phyloP scores from a whole-genome alignment of 2,797 vertebrate genomes.

The Pachyuromys duprasi region DNA sequence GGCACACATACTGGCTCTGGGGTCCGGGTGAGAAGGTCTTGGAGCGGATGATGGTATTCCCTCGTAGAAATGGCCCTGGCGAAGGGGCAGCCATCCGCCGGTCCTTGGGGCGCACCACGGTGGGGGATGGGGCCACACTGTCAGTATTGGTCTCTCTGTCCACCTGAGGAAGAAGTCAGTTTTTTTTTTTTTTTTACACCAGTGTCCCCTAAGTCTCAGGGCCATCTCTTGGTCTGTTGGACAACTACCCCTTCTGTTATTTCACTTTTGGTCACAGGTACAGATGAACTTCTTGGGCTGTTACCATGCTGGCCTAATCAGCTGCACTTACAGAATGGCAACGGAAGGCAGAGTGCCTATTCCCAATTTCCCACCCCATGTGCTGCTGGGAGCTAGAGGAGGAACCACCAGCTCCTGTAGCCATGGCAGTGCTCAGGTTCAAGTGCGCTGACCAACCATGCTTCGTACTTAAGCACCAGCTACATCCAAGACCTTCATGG shows the following conservation, averaged over 20 bases:
- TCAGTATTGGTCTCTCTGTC: slow-evolving; percentile 98
- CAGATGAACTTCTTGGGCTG: neutral
- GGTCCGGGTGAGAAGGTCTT: slow-evolving; percentile 99
- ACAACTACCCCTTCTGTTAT: neutral
- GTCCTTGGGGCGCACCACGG: slow-evolving; percentile 96
- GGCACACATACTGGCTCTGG: slow-evolving; percentile 98
- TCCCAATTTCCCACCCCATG: neutral
- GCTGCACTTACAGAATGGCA: neutral
- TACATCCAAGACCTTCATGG: neutral
- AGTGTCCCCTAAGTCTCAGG: neutral
- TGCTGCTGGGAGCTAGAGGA: neutral
- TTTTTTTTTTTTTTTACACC: neutral
- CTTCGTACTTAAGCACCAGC: neutral
- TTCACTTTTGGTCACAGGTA: neutral
- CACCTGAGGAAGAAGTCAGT: slow-evolving; percentile 86
- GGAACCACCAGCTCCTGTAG: neutral
- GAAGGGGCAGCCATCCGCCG: slow-evolving; percentile 90
- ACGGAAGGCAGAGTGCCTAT: accelerated
- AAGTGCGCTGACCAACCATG: accelerated
- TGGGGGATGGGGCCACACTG: slow-evolving; percentile 85
- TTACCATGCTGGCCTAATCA: neutral
- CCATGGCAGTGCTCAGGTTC: accelerated
- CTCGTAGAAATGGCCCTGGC: slow-evolving; percentile 93
- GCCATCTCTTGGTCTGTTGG: neutral
- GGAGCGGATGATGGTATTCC: slow-evolving; percentile 97